Evolutionary conservation across 2,888 invertebrate species (phyloP), one percentile per base, ranked within the genome.

Genomic region (Odontomyia ornata): DNA sequence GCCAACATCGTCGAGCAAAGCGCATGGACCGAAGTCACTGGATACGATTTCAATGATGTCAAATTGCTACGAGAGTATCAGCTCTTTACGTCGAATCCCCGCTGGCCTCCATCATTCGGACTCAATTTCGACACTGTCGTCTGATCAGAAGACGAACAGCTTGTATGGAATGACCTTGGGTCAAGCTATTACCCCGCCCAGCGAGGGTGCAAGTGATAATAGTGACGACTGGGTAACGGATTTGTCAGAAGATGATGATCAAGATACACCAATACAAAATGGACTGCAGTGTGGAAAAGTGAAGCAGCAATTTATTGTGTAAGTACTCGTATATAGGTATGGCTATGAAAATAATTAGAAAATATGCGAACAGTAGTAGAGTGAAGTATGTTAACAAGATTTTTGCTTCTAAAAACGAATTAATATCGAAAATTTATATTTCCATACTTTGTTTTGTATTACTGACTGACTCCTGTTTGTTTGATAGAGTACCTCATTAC

Each of bases 221-320:
- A 79, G 85, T 79, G 86, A 86, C 82, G 86, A 87, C 76, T 87
- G 85, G 71, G 86, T 87, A 86, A 83, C 86, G 76, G 87, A 87
- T 80, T 84, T 87, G 52, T 85, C 86, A 13, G 87, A 87, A 72
- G 36, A 36, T 9, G 79, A 77, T 30, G 81, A 80, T 30, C 77
- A 77, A 15, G 72, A 77, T 15, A 60, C 23, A 0, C 43, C 36
- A 3, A 46, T 36, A 5, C 46, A 47, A 23, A 71, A 64, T n/a
- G 78, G 77, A 15, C 30, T 28, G 13, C 36, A 71, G 5, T 46
- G 57, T 25, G 64, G 62, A 27, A 52, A 25, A 27, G 80, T 46
- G 80, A 81, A 81, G 76, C 83, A 82, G 36, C 85, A 85, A 77
- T 86, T 86, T 77, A 84, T 86, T 81, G 86, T 87, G 87, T 87